Percentiles rank a stretch among this genome's conserved stretches.
Conservation (phyloP, 2,888 invertebrate species). For the Tanytarsus gracilentus region DNA sequence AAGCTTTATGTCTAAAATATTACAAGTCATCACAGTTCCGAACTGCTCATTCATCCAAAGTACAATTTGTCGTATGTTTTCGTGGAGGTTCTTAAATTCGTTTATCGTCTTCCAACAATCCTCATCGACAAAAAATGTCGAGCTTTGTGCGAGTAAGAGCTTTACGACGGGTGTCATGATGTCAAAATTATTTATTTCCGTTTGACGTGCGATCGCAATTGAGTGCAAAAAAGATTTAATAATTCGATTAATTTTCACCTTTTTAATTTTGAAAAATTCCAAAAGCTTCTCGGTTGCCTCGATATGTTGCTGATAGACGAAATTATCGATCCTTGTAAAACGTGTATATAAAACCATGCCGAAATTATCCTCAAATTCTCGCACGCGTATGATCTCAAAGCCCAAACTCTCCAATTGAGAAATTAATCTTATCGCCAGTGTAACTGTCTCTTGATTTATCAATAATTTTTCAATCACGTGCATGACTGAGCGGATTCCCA, state of each 20-base stretch:
- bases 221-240: background rate
- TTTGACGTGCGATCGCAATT: background rate
- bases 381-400: background rate
- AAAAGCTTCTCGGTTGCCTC: background rate
- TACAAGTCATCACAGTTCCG: background rate
- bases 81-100: conserved; percentile 5
- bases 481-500: conserved; percentile 1
- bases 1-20: background rate
- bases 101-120: conserved; percentile 11
- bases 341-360: background rate
- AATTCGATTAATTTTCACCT: background rate
- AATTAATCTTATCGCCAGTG: background rate
- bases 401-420: background rate
- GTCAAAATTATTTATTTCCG: background rate
- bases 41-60: background rate
- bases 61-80: background rate
- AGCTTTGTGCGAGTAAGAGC: background rate
- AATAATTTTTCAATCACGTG: background rate
- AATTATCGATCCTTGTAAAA: background rate
- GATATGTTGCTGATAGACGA: background rate
- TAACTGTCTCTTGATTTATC: background rate
- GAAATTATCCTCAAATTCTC: conserved; percentile 17
- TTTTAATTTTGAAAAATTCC: background rate
- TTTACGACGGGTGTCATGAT: background rate
- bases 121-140: background rate